These are phyloP conservation scores for Elymnias hypermnestra DNA, from an alignment of 1,140 invertebrate genomes.

Conservation along the genomic window DNA sequence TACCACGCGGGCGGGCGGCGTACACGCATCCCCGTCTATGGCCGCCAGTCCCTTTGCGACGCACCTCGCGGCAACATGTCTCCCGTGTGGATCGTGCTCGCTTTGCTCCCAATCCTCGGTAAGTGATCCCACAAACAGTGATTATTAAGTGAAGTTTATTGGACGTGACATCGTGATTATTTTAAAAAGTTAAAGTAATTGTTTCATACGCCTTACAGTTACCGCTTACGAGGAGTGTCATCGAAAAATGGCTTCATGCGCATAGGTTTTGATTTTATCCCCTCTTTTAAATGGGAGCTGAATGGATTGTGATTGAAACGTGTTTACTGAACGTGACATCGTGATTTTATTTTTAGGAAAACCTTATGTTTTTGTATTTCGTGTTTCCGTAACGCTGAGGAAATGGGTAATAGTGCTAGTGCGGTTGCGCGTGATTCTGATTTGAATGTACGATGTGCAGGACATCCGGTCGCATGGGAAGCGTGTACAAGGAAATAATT, in stretches of 20 bases:
- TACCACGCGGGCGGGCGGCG: constrained; percentile 30
- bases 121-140: constrained; percentile 33
- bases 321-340: not conserved
- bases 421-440: constrained; percentile 28
- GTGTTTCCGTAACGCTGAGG: constrained; percentile 11
- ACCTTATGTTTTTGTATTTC: no score
- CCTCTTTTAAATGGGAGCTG: no score
- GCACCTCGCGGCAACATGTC: constrained; percentile 54
- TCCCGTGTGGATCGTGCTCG: constrained; percentile 63
- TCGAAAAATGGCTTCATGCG: no score
- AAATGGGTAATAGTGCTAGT: constrained; percentile 34
- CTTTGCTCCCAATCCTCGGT: constrained; percentile 65
- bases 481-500: constrained; percentile 29
- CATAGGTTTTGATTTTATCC: no score
- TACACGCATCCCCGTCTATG: constrained; percentile 1
- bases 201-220: no score
- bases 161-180: constrained; percentile 1
- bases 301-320: no score
- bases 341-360: not conserved
- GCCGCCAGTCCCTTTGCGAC: constrained; percentile 2
- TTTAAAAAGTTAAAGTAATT: no score
- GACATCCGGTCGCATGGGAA: constrained; percentile 49
- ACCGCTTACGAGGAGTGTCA: no score
- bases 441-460: constrained; percentile 29
- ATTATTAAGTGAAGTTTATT: constrained; percentile 4